Percentiles rank a stretch among this genome's conserved stretches.
phyloP scores from a whole-genome alignment of 2,797 vertebrate genomes.

The Apodemus agrarius region DNA sequence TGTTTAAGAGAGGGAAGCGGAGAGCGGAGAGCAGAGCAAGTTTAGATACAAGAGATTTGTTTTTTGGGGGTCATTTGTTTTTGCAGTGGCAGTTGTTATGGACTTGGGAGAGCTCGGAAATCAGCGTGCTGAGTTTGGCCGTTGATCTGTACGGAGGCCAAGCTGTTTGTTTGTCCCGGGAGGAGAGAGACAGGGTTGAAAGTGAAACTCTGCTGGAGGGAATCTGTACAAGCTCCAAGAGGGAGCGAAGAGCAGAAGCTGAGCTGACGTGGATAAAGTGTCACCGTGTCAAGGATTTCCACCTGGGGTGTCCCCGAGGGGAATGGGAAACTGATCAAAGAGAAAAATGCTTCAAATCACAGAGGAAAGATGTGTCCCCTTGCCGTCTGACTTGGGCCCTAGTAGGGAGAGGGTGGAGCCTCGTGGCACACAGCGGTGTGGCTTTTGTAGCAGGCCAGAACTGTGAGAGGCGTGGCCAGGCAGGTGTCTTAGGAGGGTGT shows the following conservation, averaged over 20 bases:
- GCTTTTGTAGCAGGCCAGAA: neutral
- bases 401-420: neutral
- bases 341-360: neutral
- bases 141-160: neutral
- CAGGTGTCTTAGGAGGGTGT: too few species aligned
- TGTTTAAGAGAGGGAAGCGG: neutral
- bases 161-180: neutral
- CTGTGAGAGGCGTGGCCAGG: neutral
- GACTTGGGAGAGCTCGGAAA: neutral
- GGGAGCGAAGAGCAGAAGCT: neutral
- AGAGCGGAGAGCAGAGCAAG: neutral
- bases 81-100: neutral
- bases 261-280: neutral
- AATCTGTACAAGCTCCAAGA: neutral
- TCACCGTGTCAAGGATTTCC: neutral
- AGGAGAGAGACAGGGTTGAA: too few species aligned
- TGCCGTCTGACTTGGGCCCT: neutral
- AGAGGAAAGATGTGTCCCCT: neutral
- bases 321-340: neutral
- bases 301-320: neutral
- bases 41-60: neutral
- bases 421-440: neutral
- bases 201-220: too few species aligned
- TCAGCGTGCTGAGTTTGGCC: too few species aligned
- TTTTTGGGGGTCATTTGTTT: neutral